These are phyloP conservation scores for Tachycineta bicolor DNA, from an alignment of 2,113 vertebrate genomes.

Conservation along the genomic window DNA sequence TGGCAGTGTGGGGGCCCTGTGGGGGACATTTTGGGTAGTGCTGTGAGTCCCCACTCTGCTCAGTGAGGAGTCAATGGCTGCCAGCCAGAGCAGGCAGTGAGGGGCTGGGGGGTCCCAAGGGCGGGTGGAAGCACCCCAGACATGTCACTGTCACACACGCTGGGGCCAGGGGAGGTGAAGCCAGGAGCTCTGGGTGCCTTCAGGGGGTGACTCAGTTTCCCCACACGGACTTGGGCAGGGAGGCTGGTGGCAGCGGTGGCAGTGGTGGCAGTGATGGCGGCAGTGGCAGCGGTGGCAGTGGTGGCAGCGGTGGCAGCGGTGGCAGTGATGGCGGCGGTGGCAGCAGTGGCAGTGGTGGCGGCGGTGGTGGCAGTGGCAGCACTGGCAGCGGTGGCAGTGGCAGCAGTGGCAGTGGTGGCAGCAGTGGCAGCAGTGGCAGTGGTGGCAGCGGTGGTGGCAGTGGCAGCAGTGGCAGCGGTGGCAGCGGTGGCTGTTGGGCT, in stretches of 20 bases:
- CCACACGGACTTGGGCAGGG: fast-evolving
- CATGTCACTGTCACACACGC: fast-evolving
- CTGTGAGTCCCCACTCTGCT: not conserved
- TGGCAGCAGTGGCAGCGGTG: not conserved
- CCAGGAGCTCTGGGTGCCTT: not conserved
- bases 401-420: not conserved
- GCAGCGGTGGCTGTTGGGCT: too few species aligned
- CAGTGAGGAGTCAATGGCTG: not conserved
- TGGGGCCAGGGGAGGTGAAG: not conserved
- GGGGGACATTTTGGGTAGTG: not conserved
- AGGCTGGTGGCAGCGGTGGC: not conserved
- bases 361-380: too few species aligned
- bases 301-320: not conserved
- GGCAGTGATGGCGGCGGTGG: not conserved
- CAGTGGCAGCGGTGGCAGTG: not conserved
- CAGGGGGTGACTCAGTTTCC: slow-evolving; percentile 16
- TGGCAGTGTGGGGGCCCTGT: fast-evolving
- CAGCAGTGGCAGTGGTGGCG: not conserved
- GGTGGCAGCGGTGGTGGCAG: too few species aligned
- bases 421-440: not conserved
- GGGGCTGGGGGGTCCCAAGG: not conserved
- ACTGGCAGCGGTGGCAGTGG: not conserved
- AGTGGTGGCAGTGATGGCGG: not conserved
- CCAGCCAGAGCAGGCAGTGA: not conserved
- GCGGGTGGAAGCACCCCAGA: fast-evolving